Evolutionary conservation across 2,797 vertebrate species (phyloP).

Genomic region (Micrastur ruficollis): DNA sequence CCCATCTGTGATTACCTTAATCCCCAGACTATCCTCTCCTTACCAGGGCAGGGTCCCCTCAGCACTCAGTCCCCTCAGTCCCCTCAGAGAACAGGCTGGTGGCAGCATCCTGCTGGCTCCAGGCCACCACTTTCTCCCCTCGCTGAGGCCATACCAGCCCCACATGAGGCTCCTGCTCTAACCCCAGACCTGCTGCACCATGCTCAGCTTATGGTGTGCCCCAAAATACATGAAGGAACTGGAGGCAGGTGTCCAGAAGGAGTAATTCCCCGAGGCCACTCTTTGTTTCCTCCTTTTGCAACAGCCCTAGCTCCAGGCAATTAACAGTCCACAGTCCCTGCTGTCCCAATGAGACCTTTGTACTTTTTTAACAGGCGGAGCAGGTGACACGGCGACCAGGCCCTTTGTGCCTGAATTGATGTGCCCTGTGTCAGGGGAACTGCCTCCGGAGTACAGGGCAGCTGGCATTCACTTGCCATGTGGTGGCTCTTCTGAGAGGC

Average conservation of each 20-base stretch:
- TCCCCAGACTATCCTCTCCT: not conserved
- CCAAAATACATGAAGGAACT: not conserved
- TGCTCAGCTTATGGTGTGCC: not conserved
- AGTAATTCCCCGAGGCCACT: not conserved
- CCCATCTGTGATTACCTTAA: not conserved
- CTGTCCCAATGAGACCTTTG: not conserved
- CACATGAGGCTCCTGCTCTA: not conserved
- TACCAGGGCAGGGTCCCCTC: not conserved
- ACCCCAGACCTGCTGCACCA: not conserved
- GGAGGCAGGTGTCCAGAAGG: not conserved
- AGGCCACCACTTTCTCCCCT: not conserved
- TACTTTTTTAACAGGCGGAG: not conserved
- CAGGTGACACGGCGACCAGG: not conserved
- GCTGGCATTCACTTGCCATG: rapidly evolving
- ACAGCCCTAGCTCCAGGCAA: not conserved
- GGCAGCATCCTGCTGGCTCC: not conserved
- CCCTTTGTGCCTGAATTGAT: not conserved
- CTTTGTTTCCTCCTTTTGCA: not conserved
- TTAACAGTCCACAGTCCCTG: not conserved
- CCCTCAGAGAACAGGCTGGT: not conserved
- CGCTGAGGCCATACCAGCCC: not conserved
- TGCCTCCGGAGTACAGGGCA: not conserved
- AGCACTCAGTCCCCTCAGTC: too few relatives aligned
- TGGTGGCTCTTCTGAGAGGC: not conserved
- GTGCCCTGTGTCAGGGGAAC: rapidly evolving